Evolutionary conservation across 2,797 vertebrate genomes (phyloP), one percentile per base, ranked within the genome.

Genomic region (Ceyx erithaca): DNA sequence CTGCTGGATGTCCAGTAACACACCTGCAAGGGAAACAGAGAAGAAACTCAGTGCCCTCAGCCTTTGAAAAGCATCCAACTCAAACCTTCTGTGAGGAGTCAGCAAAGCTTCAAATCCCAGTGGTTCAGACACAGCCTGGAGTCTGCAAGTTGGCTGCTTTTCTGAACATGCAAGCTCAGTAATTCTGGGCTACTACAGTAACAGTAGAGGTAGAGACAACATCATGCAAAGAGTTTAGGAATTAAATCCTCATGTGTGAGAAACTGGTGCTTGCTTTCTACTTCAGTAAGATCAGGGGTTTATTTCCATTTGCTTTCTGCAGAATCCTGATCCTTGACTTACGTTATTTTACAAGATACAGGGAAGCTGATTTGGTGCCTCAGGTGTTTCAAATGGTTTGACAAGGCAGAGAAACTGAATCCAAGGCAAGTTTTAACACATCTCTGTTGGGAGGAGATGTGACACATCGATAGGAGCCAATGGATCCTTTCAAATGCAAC

Each of bases 1-100:
- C 93, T 98, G 98, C 98, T 99, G 99, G 96, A 99, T 99, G 96
- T 99, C 99, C 3, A 98, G 97, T 84, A 99, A 96, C 78, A 99
- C 99, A 18, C 99, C 99, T 99, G 96, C 48, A 85, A 91, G 80
- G 87, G 37, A 87, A 92, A 61, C 54, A 78, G 92, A 85, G 70
- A 23, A 73, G 10, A 72, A 90, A 59, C 80, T 75, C 51, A 93
- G 67, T 33, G 48, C 31, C 49, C 64, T 59, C 61, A 62, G 67
- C 33, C 57, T 61, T 37, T 48, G 52, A 61, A 43, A 58, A 89
- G 28, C 54, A 51, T 7, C 30, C 25, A 62, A 22, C 25, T 35
- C 12, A 40, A 35, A 70, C 35, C 12, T 82, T 25, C 5, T 3
- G 22, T 20, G 43, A 84, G 14, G 5, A 25, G 28, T 4, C 51